Base-by-base conservation (phyloP, 2,888 invertebrate genomes). In the Hartigia nigra region DNA sequence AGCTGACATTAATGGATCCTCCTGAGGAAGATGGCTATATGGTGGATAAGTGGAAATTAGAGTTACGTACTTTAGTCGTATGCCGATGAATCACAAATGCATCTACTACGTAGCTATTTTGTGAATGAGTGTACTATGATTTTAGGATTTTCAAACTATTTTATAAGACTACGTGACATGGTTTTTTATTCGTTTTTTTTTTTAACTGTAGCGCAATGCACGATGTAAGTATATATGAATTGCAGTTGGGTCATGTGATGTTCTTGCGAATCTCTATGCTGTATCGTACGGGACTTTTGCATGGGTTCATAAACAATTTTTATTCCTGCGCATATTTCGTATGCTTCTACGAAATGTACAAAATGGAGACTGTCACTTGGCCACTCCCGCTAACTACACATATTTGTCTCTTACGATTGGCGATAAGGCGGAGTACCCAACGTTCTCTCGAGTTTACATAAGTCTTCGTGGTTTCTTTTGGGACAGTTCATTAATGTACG, bases 11-110 rank as follows among this genome's bases (percentile, higher is more conserved):
- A 83, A 84, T 84, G 82, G 23, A 55, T 9, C 23, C 9, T 23
- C 23, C 23, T 23, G 55, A 9, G 23, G 9, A 23, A 23, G 55
- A 55, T 55, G 23, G 23, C 23, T 55, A 9, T 23, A 55, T 23
- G 55, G 9, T 55, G 78, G 82, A 82, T 84, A 83, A 81, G 82
- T 84, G 82, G 81, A 78, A 79, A 81, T 81, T 80, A 79, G 76
- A 82, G 82, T 82, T 84, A 84, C 81, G 74, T 81, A 81, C 81
- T 55, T 23, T 9, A 23, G 23, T 55, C 23, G 1, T 55, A 55
- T 55, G 55, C 23, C 55, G 55, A 55, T 55, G 23, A 55, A 55
- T 23, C 23, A 55, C 23, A 23, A 55, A 55, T 23, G 55, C 55
- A 55, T 55, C 9, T 55, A 55, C 9, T 55, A 55, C 55, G 9